These are phyloP conservation scores for Lepidurus apus DNA, from an alignment of 1,140 invertebrate species.

Conservation along the genomic window DNA sequence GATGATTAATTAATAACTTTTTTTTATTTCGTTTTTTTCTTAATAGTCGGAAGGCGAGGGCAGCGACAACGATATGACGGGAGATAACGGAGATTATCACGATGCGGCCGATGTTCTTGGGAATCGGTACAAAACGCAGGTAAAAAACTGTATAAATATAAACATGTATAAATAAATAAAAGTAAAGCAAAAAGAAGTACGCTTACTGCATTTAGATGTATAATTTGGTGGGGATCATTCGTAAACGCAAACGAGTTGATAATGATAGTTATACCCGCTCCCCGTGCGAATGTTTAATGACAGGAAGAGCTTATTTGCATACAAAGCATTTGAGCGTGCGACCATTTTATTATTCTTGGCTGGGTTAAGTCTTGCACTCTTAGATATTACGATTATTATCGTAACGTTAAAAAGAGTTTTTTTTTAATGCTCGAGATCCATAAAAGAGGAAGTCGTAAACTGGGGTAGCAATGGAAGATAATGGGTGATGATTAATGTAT, in stretches of 20 bases:
- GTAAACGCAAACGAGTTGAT: slow-evolving; percentile 18
- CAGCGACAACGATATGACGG: slow-evolving; percentile 4
- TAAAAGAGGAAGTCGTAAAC: slow-evolving; percentile 13
- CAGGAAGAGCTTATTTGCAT: slow-evolving; percentile 21
- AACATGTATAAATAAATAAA: background rate
- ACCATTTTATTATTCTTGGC: slow-evolving; percentile 2
- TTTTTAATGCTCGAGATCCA: background rate
- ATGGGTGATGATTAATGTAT: slow-evolving; percentile 12
- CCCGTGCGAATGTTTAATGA: slow-evolving; percentile 18
- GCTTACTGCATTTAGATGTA: background rate
- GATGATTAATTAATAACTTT: slow-evolving; percentile 11
- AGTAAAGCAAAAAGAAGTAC: background rate
- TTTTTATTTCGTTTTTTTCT: background rate
- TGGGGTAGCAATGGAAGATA: slow-evolving; percentile 11
- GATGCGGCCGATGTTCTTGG: background rate
- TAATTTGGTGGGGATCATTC: slow-evolving; percentile 13
- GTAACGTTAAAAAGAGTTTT: background rate
- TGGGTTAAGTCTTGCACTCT: background rate
- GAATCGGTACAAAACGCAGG: slow-evolving; percentile 6
- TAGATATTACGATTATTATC: slow-evolving; percentile 15
- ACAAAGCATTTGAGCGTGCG: slow-evolving; percentile 21
- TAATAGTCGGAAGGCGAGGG: slow-evolving; percentile 13
- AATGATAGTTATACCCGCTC: slow-evolving; percentile 14
- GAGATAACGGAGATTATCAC: background rate
- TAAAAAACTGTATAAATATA: background rate